phyloP scores from a whole-genome alignment of 2,113 vertebrate genomes.

The Antigone vipio region DNA sequence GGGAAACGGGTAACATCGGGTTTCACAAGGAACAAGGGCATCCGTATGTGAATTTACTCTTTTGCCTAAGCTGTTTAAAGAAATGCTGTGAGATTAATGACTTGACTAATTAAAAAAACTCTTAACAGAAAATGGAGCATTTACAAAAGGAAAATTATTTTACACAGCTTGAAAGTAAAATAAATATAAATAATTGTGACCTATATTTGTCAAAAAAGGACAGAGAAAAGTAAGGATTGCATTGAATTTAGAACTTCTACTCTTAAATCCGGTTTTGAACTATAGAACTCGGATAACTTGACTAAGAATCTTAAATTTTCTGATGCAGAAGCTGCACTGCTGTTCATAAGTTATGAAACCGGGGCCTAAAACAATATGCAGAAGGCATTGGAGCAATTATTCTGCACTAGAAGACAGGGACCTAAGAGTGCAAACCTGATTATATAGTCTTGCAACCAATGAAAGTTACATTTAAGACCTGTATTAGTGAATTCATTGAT shows the following conservation, averaged over 20 bases:
- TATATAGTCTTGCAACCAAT: neutral
- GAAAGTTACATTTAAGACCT: neutral
- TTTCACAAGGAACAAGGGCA: conserved; percentile 81
- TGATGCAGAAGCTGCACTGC: neutral
- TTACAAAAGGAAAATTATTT: neutral
- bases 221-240: neutral
- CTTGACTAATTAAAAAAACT: neutral
- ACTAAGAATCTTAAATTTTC: neutral
- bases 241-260: neutral
- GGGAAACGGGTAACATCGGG: conserved; percentile 69
- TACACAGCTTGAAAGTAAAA: neutral
- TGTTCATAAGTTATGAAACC: neutral
- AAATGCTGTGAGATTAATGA: neutral
- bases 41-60: conserved; percentile 67
- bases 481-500: neutral
- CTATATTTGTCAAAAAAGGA: neutral
- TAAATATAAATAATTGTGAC: neutral
- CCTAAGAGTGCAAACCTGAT: neutral
- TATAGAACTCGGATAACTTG: neutral
- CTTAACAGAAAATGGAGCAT: neutral
- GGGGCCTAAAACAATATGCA: neutral
- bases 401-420: neutral
- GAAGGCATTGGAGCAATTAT: neutral
- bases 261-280: neutral
- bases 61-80: neutral